Percentiles rank a stretch among this genome's conserved stretches.
These are phyloP conservation scores for Diphyllodes magnificus DNA, from an alignment of 2,113 vertebrate genomes.

Conservation along the genomic window DNA sequence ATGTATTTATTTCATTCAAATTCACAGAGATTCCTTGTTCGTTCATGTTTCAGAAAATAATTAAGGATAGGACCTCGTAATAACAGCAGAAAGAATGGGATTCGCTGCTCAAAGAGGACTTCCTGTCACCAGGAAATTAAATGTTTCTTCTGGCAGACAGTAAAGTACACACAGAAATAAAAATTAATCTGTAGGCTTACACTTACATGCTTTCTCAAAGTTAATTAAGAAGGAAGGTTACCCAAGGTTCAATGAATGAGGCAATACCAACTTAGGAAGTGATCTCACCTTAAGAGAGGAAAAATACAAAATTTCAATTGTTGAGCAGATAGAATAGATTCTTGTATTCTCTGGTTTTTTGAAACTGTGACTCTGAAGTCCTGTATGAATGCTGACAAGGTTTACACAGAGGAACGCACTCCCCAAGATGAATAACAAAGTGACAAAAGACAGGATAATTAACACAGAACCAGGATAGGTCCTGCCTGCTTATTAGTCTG, in stretches of 20 bases:
- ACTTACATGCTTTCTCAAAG: constrained; percentile 59
- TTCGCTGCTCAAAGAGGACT: constrained; percentile 67
- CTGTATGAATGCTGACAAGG: background rate
- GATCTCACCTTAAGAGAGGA: background rate
- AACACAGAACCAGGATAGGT: background rate
- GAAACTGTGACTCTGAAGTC: background rate
- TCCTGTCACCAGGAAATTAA: constrained; percentile 71
- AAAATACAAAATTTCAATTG: background rate
- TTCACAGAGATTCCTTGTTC: constrained; percentile 26
- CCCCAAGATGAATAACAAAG: background rate
- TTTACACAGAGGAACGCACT: background rate
- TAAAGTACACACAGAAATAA: constrained; percentile 58
- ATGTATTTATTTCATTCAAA: constrained; percentile 35
- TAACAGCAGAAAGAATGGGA: constrained; percentile 59
- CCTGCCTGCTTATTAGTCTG: background rate
- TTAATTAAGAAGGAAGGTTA: constrained; percentile 64
- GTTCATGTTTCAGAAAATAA: background rate
- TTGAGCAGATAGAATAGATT: background rate
- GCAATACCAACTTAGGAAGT: constrained; percentile 3
- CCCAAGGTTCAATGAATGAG: constrained; percentile 49
- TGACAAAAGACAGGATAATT: background rate
- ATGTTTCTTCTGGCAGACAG: constrained; percentile 72
- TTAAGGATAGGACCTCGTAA: background rate
- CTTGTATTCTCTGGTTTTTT: background rate
- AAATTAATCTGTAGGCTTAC: constrained; percentile 45